A percentile compares a stretch with the other conserved stretches of the same genome.
phyloP scores from a whole-genome alignment of 2,113 vertebrate species.

The Phrynocephalus versicolor region DNA sequence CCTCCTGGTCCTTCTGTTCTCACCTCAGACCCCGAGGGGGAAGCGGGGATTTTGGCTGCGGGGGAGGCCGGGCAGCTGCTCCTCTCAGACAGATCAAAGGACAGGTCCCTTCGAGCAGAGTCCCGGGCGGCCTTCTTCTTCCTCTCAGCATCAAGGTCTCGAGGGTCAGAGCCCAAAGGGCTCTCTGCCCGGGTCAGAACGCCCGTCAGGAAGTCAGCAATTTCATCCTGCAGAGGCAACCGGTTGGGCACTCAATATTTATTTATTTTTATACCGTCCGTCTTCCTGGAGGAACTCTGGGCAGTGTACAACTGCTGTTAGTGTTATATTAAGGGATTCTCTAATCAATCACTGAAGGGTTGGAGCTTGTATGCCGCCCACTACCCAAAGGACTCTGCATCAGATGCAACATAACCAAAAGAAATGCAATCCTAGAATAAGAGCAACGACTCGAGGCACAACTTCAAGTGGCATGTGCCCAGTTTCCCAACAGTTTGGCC shows the following conservation, averaged over 20 bases:
- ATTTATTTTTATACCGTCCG: too few relatives aligned
- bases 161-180: conserved; percentile 83
- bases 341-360: too few relatives aligned
- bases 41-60: conserved; percentile 85
- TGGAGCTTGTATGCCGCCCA: too few relatives aligned
- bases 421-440: neutral
- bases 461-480: too few relatives aligned
- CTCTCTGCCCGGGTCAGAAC: conserved; percentile 87
- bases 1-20: neutral
- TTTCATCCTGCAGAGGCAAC: conserved; percentile 85
- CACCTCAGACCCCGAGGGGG: conserved; percentile 93
- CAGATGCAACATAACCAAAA: too few relatives aligned
- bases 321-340: too few relatives aligned
- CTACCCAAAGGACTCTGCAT: too few relatives aligned
- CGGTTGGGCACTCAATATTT: too few relatives aligned
- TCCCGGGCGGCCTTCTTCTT: conserved; percentile 85
- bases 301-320: too few relatives aligned
- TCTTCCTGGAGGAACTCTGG: too few relatives aligned
- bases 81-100: conserved; percentile 87
- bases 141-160: conserved; percentile 92
- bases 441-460: too few relatives aligned
- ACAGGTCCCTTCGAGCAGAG: conserved; percentile 82
- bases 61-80: conserved; percentile 86
- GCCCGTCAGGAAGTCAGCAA: conserved; percentile 91
- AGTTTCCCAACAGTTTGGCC: too few relatives aligned